Evolutionary conservation across 2,113 vertebrate genomes (phyloP), one percentile per base, ranked within the genome.

Genomic region (Ictalurus furcatus): DNA sequence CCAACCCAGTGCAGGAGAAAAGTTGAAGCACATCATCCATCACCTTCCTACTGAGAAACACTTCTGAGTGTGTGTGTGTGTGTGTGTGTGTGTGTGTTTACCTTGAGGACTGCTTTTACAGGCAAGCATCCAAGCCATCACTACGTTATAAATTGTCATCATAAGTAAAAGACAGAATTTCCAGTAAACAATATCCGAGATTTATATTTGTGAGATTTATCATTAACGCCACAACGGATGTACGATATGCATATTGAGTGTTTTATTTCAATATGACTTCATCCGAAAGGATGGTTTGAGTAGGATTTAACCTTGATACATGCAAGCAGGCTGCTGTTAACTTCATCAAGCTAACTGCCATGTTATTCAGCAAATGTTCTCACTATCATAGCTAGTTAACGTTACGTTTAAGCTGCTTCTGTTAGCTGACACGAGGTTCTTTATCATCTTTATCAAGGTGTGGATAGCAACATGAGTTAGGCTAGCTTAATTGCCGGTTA

Each of bases 21-120:
- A 58, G 79, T 58, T 58, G 79, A 82, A 58, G n/a, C 54, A 82
- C 54, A 82, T 82, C 79, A 82, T 82, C 79, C n/a, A 82, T 82
- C 79, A 82, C 54, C 8, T 34, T 58, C 17, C 16, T 23, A 58
- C 79, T 11, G 52, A 52, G 76, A 4, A 52, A 48, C 76, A 79
- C 44, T 52, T 79, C 44, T 54, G 25, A 14, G 52, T n/a, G 5
- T 30, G 78, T 80, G 78, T 80, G 48, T 56, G 78, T 82, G 80
- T 82, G 79, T 58, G 79, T 82, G 54, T 82, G 79, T 54, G 74
- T 78, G 74, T 78, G 44, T 79, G 78, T 54, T 30, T 82, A 82
- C 30, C 56, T 37, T 37, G 37, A 84, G 58, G 37, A 84, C 78
- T 80, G 48, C 48, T 54, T 54, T 80, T 54, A 54, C 78, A 83